Evolutionary conservation across 2,888 invertebrate species (phyloP), one percentile per base, ranked within the genome.

Genomic region (Mamestra brassicae): DNA sequence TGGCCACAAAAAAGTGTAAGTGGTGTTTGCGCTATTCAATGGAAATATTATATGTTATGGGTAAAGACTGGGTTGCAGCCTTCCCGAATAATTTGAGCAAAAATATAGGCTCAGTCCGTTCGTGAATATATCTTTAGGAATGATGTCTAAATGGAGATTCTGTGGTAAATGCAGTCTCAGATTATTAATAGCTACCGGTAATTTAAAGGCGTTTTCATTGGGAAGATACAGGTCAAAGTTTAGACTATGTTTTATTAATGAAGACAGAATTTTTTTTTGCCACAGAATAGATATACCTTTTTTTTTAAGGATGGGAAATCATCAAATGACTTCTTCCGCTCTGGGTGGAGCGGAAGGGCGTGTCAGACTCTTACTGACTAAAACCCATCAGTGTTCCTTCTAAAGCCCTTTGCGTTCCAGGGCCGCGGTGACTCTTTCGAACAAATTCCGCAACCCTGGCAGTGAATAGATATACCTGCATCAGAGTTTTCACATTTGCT

Each of bases 1-100:
- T 58, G 15, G 11, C 1, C 1, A 64, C 47, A 52, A 80, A 78
- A 64, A 80, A 62, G 50, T 73, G 54, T 50, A 50, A 55, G 42
- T 77, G 60, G 38, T 61, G 69, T 52, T 52, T 75, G 38, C 60
- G 38, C 69, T 69, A 61, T 71, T 78, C 38, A 78, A 71, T 79
- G 38, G 26, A 45, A 76, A 62, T 78, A 55, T 61, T 38, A 34
- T 60, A 61, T 45, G 10, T 26, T 34, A n/a, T 57, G 34, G 34
- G 11, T 57, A 15, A 65, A 76, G 34, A 4, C 11, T 50, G n/a
- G 13, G n/a, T 11, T 17, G 54, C 10, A 36, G 38, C 34, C n/a
- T 42, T 50, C 6, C 26, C n/a, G 4, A 2, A 42, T 36, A n/a
- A 42, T 42, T 50, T 65, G 47, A 64, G 2, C 3, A 10, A 50